Base-by-base conservation (phyloP, 2,113 vertebrate species). In the Rhinichthys klamathensis region DNA sequence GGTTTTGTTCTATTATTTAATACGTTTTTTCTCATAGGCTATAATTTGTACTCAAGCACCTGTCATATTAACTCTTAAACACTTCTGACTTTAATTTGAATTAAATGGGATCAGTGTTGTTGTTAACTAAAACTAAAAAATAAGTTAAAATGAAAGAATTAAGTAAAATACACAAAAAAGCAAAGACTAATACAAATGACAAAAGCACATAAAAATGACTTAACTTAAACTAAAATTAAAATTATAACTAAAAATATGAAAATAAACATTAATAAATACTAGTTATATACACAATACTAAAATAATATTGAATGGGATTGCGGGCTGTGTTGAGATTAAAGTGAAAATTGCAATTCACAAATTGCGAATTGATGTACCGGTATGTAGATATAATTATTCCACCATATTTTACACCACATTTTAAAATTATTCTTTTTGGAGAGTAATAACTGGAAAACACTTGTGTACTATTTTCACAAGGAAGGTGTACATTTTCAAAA, bases 1-100 rank as follows among this genome's bases (percentile, higher is more conserved):
- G 41, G 51, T 73, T 85, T 85, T 73, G 49, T 72, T 72, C 35
- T 72, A 25, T 54, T 56, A 73, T 78, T 54, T 16, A 80, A 30
- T 84, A 32, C 0, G 30, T 51, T 7, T 61, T 51, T 41, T 83
- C 67, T 61, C 16, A 27, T 15, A 70, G 44, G 78, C 54, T 46
- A 46, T 69, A 74, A 46, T 63, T 44, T 73, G 21, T n/a, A 80
- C 69, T 30, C 38, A 60, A 27, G 23, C 70, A 82, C 54, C 49
- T 77, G 76, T 38, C 32, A 77, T 38, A 21, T 67, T 12, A 30
- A 44, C 63, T 63, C 15, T 74, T 38, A 3, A 21, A 54, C 49
- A 58, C 30, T 60, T 77, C 73, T 30, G 12, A 32, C 30, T 21
- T 56, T 18, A 18, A 41, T 41, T 87, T 69, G 41, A 23, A 23